Evolutionary conservation across 2,888 invertebrate genomes (phyloP).

Genomic region (Cylindroiulus punctatus): DNA sequence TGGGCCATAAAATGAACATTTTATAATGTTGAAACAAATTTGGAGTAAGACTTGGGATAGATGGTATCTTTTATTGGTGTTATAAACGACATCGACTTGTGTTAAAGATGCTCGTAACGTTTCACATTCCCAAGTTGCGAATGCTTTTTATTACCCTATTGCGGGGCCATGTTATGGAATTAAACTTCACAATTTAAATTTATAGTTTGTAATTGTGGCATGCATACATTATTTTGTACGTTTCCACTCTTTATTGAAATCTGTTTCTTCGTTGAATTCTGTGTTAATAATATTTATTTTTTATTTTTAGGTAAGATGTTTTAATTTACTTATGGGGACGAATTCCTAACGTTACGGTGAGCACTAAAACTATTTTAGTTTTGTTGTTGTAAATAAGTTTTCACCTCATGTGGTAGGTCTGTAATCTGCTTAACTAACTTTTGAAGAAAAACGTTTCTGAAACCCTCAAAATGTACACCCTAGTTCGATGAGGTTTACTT

Average conservation of each 20-base stretch:
- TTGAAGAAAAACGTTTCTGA: not conserved
- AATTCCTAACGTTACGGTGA: not conserved
- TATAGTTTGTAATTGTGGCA: no score
- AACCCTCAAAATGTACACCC: not conserved
- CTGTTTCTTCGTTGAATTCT: no score
- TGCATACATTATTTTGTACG: no score
- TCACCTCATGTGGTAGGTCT: not conserved
- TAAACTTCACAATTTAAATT: no score
- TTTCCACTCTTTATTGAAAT: not conserved
- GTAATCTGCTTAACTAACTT: not conserved
- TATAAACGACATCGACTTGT: not conserved
- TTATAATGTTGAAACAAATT: conserved; percentile 5
- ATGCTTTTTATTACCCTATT: no score
- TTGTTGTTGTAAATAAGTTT: not conserved
- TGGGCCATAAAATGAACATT: not conserved
- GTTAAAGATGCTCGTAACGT: not conserved
- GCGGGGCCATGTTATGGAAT: no score
- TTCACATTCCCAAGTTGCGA: not conserved
- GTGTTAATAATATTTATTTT: not conserved
- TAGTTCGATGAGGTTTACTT: conserved; percentile 29
- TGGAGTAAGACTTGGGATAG: not conserved
- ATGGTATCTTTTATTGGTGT: not conserved
- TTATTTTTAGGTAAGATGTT: not conserved
- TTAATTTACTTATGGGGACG: not conserved
- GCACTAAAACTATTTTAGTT: not conserved